A percentile compares a stretch with the other conserved stretches of the same genome.
Conservation (phyloP, 2,888 invertebrate genomes). For the Atrina japonica region DNA sequence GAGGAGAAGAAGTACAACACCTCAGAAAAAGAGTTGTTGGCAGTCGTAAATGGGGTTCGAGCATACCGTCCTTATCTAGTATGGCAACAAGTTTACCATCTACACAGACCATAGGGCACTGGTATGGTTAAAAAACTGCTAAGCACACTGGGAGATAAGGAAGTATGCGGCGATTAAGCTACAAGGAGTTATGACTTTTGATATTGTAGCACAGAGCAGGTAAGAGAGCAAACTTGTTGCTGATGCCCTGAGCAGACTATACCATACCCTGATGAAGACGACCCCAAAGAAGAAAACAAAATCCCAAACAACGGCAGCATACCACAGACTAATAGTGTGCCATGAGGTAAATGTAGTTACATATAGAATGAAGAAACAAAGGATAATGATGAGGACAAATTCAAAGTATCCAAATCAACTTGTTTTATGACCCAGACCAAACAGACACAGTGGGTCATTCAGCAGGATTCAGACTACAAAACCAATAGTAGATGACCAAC, state of each 20-base stretch:
- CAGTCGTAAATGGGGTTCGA: conserved; percentile 47
- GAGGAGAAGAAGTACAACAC: conserved; percentile 35
- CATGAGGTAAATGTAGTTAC: no score
- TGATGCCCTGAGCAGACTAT: conserved; percentile 14
- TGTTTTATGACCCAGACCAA: no score
- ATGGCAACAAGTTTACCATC: no score
- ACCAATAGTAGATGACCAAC: no score
- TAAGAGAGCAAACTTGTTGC: conserved; percentile 24
- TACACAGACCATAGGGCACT: no score
- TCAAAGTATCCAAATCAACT: no score
- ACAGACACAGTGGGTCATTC: no score
- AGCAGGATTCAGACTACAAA: no score
- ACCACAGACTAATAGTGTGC: no score
- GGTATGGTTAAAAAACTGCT: conserved; percentile 24
- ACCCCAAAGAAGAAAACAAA: background rate
- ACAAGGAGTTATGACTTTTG: conserved; percentile 44
- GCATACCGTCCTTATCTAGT: no score
- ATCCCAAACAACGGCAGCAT: background rate
- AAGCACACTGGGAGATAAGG: conserved; percentile 40
- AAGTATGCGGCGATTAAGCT: conserved; percentile 27
- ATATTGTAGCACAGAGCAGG: conserved; percentile 33
- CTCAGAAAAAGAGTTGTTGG: conserved; percentile 44
- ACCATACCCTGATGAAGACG: conserved; percentile 21
- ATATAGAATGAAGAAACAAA: no score
- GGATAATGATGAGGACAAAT: no score